A percentile compares a stretch with the other conserved stretches of the same genome.
Evolutionary conservation across 2,797 vertebrate genomes (phyloP).

Genomic region (Tadarida brasiliensis): DNA sequence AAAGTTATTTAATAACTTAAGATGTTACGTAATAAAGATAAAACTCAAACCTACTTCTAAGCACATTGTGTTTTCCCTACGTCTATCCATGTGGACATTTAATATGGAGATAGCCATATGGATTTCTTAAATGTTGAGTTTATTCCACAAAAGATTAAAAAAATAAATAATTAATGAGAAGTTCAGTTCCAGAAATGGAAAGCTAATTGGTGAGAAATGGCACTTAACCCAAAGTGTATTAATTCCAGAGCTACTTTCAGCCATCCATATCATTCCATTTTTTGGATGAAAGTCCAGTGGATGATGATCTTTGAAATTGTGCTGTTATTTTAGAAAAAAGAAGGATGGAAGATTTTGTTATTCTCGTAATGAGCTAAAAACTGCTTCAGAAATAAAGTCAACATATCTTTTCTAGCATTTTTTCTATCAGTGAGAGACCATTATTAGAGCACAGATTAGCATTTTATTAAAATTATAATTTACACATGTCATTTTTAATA

Average conservation of each 20-base stretch:
- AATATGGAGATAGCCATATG: not conserved
- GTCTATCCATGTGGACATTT: not conserved
- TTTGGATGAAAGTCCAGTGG: constrained; percentile 58
- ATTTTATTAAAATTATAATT: constrained; percentile 72
- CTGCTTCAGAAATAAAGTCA: constrained; percentile 66
- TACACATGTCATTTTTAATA: constrained; percentile 66
- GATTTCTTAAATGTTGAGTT: constrained; percentile 48
- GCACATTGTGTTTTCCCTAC: not conserved
- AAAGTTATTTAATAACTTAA: constrained; percentile 59
- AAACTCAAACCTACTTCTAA: constrained; percentile 18
- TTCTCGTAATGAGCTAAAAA: constrained; percentile 58
- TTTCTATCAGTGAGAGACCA: constrained; percentile 65
- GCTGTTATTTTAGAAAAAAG: constrained; percentile 21
- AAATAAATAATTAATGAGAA: constrained; percentile 53
- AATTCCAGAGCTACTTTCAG: constrained; percentile 43
- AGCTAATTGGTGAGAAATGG: constrained; percentile 61
- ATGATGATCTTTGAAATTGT: constrained; percentile 55
- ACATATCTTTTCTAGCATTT: constrained; percentile 58
- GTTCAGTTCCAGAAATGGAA: constrained; percentile 42
- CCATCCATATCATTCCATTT: not conserved
- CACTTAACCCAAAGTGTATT: constrained; percentile 58
- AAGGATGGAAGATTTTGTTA: constrained; percentile 29
- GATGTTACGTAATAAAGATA: not conserved
- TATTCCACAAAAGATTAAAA: constrained; percentile 49
- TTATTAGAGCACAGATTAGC: constrained; percentile 66